Percentiles rank a stretch among this genome's conserved stretches.
Evolutionary conservation across 2,797 vertebrate genomes (phyloP).

Genomic region (Psittacula derbiana): DNA sequence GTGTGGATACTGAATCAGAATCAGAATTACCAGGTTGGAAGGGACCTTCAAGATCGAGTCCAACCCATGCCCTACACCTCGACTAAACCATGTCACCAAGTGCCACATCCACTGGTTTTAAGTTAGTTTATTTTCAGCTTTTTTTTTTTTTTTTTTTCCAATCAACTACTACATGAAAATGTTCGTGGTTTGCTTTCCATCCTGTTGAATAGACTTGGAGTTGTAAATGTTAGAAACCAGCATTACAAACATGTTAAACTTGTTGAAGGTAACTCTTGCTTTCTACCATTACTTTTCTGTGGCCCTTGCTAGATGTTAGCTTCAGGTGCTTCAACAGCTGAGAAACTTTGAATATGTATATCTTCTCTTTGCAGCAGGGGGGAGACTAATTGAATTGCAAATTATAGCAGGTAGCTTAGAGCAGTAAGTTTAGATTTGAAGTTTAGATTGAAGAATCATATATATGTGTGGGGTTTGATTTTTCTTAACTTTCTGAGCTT

Average conservation of each 20-base stretch:
- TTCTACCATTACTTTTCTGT: background rate
- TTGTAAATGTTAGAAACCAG: background rate
- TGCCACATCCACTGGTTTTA: background rate
- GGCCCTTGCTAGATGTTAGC: background rate
- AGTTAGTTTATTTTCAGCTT: background rate
- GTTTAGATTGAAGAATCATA: background rate
- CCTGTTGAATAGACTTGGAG: background rate
- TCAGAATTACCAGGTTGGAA: too few relatives aligned
- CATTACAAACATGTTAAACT: background rate
- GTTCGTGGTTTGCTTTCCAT: background rate
- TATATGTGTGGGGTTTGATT: background rate
- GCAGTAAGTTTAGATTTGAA: background rate
- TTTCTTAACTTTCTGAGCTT: slow-evolving; percentile 16
- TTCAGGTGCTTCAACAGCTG: background rate
- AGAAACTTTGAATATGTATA: background rate
- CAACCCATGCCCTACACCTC: too few relatives aligned
- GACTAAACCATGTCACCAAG: too few relatives aligned
- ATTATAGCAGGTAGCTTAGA: background rate
- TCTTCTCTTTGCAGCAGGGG: background rate
- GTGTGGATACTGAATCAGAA: background rate
- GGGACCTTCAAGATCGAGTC: too few relatives aligned
- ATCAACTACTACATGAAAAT: background rate
- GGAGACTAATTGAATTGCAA: background rate
- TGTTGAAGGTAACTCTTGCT: background rate
- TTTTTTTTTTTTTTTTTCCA: background rate